These are phyloP conservation scores for Pherbina coryleti DNA, from an alignment of 2,888 invertebrate genomes.

Conservation along the genomic window DNA sequence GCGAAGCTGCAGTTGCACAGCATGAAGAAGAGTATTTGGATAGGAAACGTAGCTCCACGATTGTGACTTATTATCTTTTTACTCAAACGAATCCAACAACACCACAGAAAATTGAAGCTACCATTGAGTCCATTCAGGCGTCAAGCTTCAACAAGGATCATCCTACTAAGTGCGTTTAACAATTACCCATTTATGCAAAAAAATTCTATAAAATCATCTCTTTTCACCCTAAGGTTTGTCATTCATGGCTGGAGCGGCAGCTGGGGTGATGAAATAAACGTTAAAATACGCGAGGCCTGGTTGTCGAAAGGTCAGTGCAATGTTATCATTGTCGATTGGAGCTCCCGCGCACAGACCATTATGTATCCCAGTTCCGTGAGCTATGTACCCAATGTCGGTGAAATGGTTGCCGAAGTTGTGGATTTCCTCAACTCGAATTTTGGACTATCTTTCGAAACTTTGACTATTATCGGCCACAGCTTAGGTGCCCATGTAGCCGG, in stretches of 20 bases:
- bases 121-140: slow-evolving; percentile 39
- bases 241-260: slow-evolving; percentile 73
- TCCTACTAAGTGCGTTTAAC: slow-evolving; percentile 48
- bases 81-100: slow-evolving; percentile 54
- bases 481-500: slow-evolving; percentile 74
- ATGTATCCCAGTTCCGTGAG: slow-evolving; percentile 72
- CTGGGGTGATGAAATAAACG: slow-evolving; percentile 63
- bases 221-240: slow-evolving; percentile 53
- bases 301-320: slow-evolving; percentile 72
- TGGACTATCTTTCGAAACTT: slow-evolving; percentile 68
- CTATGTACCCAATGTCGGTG: slow-evolving; percentile 51
- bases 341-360: slow-evolving; percentile 70
- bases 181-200: neutral
- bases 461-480: slow-evolving; percentile 72
- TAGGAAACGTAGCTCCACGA: neutral
- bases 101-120: slow-evolving; percentile 50
- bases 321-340: slow-evolving; percentile 74
- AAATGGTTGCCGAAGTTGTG: slow-evolving; percentile 52
- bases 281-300: slow-evolving; percentile 65
- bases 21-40: neutral
- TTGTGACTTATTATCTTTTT: slow-evolving; percentile 54
- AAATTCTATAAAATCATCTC: neutral
- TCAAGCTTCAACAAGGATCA: slow-evolving; percentile 50
- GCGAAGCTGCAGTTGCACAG: slow-evolving; percentile 22
- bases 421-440: slow-evolving; percentile 68